Conservation (phyloP, 2,797 vertebrate species). For the Salarias fasciatus region DNA sequence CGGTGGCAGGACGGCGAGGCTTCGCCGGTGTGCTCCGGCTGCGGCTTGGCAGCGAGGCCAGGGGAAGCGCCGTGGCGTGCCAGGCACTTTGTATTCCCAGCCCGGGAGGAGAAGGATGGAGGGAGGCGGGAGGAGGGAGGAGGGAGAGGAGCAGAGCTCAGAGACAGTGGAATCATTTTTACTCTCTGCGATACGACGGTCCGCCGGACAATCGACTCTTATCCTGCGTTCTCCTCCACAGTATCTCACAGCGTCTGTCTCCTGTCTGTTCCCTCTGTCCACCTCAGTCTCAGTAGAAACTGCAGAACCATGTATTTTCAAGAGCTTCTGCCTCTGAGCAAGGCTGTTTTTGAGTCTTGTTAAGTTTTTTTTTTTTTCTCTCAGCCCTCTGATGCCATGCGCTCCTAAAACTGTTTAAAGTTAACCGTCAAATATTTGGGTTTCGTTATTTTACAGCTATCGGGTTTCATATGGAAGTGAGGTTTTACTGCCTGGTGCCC, state of each 20-base stretch:
- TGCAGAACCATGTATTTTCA: slow-evolving; percentile 23
- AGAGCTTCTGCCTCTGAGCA: slow-evolving; percentile 8
- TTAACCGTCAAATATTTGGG: slow-evolving; percentile 57
- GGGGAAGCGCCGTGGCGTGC: slow-evolving; percentile 56
- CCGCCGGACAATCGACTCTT: slow-evolving; percentile 53
- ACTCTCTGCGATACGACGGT: slow-evolving; percentile 48
- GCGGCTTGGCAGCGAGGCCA: slow-evolving; percentile 60
- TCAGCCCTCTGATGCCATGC: slow-evolving; percentile 12
- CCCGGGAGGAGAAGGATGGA: slow-evolving; percentile 46
- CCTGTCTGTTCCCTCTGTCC: background rate
- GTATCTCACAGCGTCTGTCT: slow-evolving; percentile 33
- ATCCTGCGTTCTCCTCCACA: slow-evolving; percentile 25
- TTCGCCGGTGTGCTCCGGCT: slow-evolving; percentile 31
- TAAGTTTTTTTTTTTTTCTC: background rate
- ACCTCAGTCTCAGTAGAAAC: slow-evolving; percentile 40
- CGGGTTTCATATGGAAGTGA: slow-evolving; percentile 46
- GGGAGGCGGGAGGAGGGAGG: slow-evolving; percentile 34
- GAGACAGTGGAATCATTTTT: slow-evolving; percentile 67
- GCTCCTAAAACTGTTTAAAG: slow-evolving; percentile 46
- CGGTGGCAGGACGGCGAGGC: slow-evolving; percentile 44
- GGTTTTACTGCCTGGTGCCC: slow-evolving; percentile 37
- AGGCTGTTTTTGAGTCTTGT: slow-evolving; percentile 41
- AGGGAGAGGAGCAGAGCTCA: slow-evolving; percentile 39
- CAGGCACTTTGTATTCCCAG: slow-evolving; percentile 71
- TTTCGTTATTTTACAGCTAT: slow-evolving; percentile 46